Evolutionary conservation across 2,888 invertebrate species (phyloP).

Genomic region (Cryptus armator): DNA sequence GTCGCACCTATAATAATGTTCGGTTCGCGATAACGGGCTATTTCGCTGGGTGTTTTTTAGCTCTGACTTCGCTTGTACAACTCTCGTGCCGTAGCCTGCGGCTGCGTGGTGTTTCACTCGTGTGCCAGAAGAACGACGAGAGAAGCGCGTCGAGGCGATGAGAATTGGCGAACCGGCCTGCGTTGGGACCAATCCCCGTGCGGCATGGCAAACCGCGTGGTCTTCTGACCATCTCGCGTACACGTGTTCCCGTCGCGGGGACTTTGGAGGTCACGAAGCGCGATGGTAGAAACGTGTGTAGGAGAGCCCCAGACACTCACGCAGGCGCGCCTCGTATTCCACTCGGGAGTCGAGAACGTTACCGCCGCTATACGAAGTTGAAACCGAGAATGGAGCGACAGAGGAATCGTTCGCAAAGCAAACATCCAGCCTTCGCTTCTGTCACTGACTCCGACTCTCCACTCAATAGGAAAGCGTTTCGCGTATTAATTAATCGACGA

Average conservation of each 20-base stretch:
- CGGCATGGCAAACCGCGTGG: slow-evolving; percentile 51
- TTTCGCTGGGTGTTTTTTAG: background rate
- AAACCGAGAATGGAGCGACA: slow-evolving; percentile 18
- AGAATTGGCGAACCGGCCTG: slow-evolving; percentile 36
- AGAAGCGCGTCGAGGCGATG: background rate
- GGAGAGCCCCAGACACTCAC: slow-evolving; percentile 16
- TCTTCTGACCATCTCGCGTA: slow-evolving; percentile 69
- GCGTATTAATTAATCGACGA: no score
- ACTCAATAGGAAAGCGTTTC: background rate
- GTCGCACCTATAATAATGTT: background rate
- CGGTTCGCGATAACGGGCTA: slow-evolving; percentile 24
- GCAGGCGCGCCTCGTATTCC: background rate
- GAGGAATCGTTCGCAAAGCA: slow-evolving; percentile 1
- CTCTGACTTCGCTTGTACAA: background rate
- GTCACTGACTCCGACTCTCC: background rate
- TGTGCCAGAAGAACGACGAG: slow-evolving; percentile 19
- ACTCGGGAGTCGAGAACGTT: background rate
- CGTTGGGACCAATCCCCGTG: slow-evolving; percentile 41
- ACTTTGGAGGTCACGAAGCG: slow-evolving; percentile 71
- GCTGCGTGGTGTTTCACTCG: slow-evolving; percentile 14
- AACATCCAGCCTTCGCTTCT: slow-evolving; percentile 10
- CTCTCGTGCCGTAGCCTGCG: slow-evolving; percentile 7
- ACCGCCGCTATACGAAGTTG: background rate
- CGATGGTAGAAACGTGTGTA: slow-evolving; percentile 33
- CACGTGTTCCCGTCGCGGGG: slow-evolving; percentile 70